Evolutionary conservation across 2,888 invertebrate genomes (phyloP).

Genomic region (Nephrotoma appendiculata): DNA sequence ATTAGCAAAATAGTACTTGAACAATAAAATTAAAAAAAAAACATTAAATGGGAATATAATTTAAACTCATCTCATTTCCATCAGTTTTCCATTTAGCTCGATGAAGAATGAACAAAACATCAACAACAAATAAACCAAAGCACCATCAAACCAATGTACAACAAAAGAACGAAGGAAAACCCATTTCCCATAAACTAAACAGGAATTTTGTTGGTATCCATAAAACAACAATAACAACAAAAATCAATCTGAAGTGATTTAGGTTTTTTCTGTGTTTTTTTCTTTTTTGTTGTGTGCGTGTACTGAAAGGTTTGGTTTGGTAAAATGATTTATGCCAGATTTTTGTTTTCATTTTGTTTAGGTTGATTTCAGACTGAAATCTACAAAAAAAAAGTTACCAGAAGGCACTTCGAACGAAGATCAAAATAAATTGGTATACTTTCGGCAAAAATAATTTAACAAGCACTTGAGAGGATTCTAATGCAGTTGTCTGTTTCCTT

Average conservation of each 20-base stretch:
- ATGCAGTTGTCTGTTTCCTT: not conserved
- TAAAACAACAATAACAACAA: not conserved
- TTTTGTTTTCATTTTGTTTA: not conserved
- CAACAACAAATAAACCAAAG: not conserved
- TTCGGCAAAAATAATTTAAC: not conserved
- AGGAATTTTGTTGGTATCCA: not conserved
- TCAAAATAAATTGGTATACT: not conserved
- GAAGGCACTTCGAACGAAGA: not conserved
- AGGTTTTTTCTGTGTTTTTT: not conserved
- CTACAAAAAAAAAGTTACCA: not conserved
- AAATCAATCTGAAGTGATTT: not conserved
- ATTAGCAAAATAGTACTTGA: not conserved
- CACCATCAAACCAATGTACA: not conserved
- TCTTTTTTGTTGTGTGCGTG: too few relatives aligned
- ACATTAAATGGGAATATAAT: not conserved
- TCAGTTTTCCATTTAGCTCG: not conserved
- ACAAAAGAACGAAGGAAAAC: not conserved
- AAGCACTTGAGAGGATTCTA: not conserved
- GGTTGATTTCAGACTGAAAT: not conserved
- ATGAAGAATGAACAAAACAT: not conserved
- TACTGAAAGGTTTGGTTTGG: not conserved
- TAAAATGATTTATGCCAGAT: not conserved
- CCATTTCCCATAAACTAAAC: not conserved
- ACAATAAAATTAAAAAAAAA: not conserved
- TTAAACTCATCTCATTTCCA: not conserved